Evolutionary conservation across 2,113 vertebrate species (phyloP), one percentile per base, ranked within the genome.

Genomic region (Limanda limanda): DNA sequence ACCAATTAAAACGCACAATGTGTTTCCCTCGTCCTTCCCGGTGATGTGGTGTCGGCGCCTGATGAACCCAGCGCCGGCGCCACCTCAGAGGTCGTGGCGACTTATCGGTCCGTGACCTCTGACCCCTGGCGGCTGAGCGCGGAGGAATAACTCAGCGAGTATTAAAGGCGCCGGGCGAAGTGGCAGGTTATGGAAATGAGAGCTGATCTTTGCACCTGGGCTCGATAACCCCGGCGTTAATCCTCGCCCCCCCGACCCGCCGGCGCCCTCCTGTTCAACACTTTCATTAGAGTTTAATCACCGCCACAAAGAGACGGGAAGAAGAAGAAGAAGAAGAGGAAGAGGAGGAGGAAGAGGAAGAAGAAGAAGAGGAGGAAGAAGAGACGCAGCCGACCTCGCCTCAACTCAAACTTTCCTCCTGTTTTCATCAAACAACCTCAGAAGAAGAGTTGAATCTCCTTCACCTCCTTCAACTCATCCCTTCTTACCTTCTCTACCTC

Each of bases 181-280:
- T 71, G 79, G 79, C 79, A 47, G 47, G 75, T 85, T 83, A 88
- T 82, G 86, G 64, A 79, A 84, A 86, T 88, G 75, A 86, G 77
- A 40, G 61, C 37, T 78, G 77, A 78, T 79, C 80, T 81, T 27
- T 86, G 59, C 51, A 76, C 83, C 71, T 23, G 68, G 23, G 59
- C 11, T 18, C 1, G 82, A 86, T 84, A 85, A 85, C 79, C 73
- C 31, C 45, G 0, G 3, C 27, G 70, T 66, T 80, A 84, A 84
- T 84, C 82, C 84, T 48, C 8, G n/a, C 0, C 80, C 47, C 45
- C 56, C 23, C 9, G n/a, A 35, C 69, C 79, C 66, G 11, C 35
- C 0, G 14, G 15, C 2, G 48, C 42, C 78, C 66, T 70, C 14
- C 74, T 62, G 63, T 40, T 71, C 82, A 45, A 71, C 78, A 20